Conservation (phyloP, 2,113 vertebrate species). For the Saimiri boliviensis region DNA sequence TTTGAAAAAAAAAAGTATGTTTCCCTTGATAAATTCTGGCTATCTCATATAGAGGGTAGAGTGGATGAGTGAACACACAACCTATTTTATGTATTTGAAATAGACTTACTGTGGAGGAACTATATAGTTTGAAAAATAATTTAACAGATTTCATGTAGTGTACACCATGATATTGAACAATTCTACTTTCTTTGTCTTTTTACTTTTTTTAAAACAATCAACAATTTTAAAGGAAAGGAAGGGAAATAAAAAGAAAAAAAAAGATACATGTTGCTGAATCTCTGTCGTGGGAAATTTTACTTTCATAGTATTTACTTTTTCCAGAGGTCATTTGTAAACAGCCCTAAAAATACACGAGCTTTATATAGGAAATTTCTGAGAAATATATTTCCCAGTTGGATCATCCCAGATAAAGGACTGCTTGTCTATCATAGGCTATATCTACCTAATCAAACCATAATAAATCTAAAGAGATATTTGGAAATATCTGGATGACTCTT, state of each 20-base stretch:
- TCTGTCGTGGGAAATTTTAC: slow-evolving; percentile 19
- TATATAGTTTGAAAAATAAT: not conserved
- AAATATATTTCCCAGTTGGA: slow-evolving; percentile 33
- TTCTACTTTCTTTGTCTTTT: not conserved
- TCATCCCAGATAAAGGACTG: slow-evolving; percentile 42
- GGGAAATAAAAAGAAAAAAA: not conserved
- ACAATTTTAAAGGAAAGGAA: not conserved
- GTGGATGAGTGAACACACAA: not conserved
- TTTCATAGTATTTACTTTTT: slow-evolving; percentile 51
- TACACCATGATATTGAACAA: not conserved
- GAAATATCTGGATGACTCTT: slow-evolving; percentile 10
- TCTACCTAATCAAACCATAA: slow-evolving; percentile 6
- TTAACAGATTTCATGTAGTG: not conserved
- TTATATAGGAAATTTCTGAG: slow-evolving; percentile 54
- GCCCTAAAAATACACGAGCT: slow-evolving; percentile 44
- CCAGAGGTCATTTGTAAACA: slow-evolving; percentile 60
- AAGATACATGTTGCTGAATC: not conserved
- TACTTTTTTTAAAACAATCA: not conserved
- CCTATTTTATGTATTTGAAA: not conserved
- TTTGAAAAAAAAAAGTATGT: slow-evolving; percentile 27
- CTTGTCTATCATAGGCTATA: not conserved
- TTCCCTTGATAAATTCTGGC: slow-evolving; percentile 65
- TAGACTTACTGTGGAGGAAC: not conserved
- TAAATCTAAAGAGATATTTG: slow-evolving; percentile 12
- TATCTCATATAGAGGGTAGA: not conserved